Base-by-base conservation (phyloP, 2,113 vertebrate species). In the Canis aureus region DNA sequence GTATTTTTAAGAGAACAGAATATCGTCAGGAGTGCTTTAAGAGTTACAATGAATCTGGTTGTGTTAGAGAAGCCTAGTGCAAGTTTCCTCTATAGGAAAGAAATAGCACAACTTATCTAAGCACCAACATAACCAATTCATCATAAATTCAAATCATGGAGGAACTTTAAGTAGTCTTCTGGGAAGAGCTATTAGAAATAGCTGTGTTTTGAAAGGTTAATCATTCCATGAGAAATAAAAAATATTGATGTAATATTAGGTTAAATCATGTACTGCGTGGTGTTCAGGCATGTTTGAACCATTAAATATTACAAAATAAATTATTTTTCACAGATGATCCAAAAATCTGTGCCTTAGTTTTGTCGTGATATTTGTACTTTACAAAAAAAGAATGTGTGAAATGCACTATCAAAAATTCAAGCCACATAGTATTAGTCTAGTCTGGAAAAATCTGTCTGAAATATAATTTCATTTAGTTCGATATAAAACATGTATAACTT, bases 171-270 rank as follows among this genome's bases (percentile, higher is more conserved):
- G 8, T 29, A 57, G 29, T 71, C 15, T 79, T 95, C 38, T 15
- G 22, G 38, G 27, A 89, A 96, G 43, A 43, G 4, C 29, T 95
- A 35, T 87, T 74, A 92, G 15, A n/a, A 82, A 91, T 55, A 69
- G 5, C 12, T 94, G 4, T 82, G 15, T 22, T 35, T 90, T 94
- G 55, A 94, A 87, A 79, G n/a, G 38, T 91, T 74, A 88, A 93
- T 74, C 51, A 29, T 64, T 74, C 32, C 19, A 92, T 32, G 12
- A 73, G 32, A 93, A 82, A 35, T 83, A 0, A 87, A 96, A 90
- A 94, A 53, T 79, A 91, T 88, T 83, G n/a, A 94, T 93, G 67
- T 16, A 66, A 79, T 74, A 78, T 55, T 91, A 88, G 53, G 8
- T 15, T 84, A 81, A 94, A 35, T 53, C 16, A 57, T 71, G 4